Evolutionary conservation across 2,113 vertebrate genomes (phyloP).

Genomic region (Gavia stellata): DNA sequence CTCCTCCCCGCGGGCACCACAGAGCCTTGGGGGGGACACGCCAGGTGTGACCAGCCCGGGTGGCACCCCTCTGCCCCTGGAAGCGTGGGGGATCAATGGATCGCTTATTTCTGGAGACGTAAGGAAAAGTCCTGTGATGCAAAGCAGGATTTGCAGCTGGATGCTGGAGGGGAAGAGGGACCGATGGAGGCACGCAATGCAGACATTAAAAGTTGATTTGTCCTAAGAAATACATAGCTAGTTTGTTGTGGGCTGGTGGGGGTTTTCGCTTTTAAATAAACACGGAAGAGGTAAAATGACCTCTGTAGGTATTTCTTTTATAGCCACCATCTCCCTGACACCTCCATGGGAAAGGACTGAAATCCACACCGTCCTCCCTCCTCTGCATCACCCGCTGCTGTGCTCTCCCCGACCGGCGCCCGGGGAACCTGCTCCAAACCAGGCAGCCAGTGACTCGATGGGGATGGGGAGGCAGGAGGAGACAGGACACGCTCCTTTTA

Average conservation of each 20-base stretch:
- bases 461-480: not conserved
- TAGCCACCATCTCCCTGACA: not conserved
- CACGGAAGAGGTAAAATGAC: not conserved
- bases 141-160: not conserved
- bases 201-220: too few relatives aligned
- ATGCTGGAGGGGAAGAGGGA: not conserved
- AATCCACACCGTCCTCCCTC: not conserved
- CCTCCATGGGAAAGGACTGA: not conserved
- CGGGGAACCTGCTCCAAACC: not conserved
- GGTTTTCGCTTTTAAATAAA: not conserved
- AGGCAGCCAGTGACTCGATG: not conserved
- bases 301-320: not conserved
- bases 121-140: not conserved
- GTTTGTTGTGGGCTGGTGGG: not conserved
- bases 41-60: too few relatives aligned
- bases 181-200: fast-evolving
- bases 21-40: not conserved
- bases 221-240: not conserved
- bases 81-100: not conserved
- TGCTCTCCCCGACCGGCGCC: not conserved
- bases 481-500: not conserved
- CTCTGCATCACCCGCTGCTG: not conserved
- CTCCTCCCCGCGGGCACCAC: not conserved
- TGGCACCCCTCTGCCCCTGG: not conserved
- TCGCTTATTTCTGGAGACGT: not conserved